These are phyloP conservation scores for Byasa hedistus DNA, from an alignment of 2,888 invertebrate species.

Conservation along the genomic window DNA sequence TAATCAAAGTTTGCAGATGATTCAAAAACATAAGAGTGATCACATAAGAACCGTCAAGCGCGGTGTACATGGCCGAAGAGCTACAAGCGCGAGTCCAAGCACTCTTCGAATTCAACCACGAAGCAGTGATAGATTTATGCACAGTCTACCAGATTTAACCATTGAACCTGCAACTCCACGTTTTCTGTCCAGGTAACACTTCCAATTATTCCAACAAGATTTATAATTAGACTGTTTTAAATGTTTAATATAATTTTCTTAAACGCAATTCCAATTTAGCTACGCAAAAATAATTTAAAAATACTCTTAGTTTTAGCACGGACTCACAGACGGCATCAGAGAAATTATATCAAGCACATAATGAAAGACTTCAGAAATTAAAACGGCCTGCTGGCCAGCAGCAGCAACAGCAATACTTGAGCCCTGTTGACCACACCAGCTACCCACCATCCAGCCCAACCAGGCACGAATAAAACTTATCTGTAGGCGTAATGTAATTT, in stretches of 20 bases:
- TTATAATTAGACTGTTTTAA: background rate
- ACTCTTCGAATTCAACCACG: constrained; percentile 86
- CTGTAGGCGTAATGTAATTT: background rate
- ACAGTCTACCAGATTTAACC: constrained; percentile 88
- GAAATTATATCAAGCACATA: constrained; percentile 60
- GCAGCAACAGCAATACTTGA: constrained; percentile 55
- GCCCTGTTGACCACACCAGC: constrained; percentile 83
- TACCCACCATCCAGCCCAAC: constrained; percentile 90
- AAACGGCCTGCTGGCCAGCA: constrained; percentile 46
- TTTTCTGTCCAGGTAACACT: constrained; percentile 32
- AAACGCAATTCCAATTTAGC: background rate
- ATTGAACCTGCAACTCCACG: constrained; percentile 53
- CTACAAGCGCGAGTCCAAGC: constrained; percentile 39
- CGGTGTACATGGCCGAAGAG: background rate
- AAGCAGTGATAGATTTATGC: constrained; percentile 81
- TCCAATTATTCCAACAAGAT: background rate
- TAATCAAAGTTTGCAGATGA: background rate
- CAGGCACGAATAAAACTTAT: constrained; percentile 52
- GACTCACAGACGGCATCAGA: constrained; percentile 57
- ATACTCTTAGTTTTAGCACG: constrained; percentile 36
- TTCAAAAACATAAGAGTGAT: background rate
- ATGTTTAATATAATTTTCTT: background rate
- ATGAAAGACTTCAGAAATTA: constrained; percentile 64
- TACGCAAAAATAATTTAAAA: background rate
- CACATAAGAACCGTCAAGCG: background rate